Percentiles rank a stretch among this genome's conserved stretches.
Evolutionary conservation across 2,113 vertebrate genomes (phyloP).

Genomic region (Colius striatus): DNA sequence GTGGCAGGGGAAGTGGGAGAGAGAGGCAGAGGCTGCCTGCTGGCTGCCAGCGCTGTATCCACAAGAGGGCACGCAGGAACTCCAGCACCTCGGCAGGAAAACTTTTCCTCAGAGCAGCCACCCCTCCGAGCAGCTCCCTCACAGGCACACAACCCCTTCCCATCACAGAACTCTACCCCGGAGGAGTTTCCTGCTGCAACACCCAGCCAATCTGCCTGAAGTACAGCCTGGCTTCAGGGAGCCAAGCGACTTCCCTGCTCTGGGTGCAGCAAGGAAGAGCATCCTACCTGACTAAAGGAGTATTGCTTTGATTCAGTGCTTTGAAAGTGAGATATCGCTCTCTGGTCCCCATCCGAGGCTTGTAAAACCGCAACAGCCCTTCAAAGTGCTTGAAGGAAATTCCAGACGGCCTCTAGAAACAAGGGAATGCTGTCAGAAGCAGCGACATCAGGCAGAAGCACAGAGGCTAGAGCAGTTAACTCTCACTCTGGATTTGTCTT

Average conservation of each 20-base stretch:
- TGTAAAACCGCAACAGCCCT: conserved; percentile 94
- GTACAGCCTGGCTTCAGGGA: neutral
- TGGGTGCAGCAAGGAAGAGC: neutral
- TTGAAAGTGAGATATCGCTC: conserved; percentile 95
- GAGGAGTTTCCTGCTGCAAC: no score
- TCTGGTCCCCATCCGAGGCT: conserved; percentile 88
- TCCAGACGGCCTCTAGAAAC: conserved; percentile 84
- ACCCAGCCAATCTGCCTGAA: neutral
- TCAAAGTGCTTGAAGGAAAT: conserved; percentile 94
- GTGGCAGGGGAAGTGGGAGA: neutral
- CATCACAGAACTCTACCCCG: neutral
- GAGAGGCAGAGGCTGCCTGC: neutral
- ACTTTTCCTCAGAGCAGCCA: neutral
- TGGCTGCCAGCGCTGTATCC: neutral
- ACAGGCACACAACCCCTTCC: neutral
- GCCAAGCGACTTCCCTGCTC: neutral
- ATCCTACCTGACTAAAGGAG: conserved; percentile 86
- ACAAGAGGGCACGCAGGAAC: conserved; percentile 53
- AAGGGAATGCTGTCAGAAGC: neutral
- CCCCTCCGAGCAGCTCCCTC: neutral
- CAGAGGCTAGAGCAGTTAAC: neutral
- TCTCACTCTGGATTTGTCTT: neutral
- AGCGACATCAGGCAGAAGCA: neutral
- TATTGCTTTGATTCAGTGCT: conserved; percentile 87
- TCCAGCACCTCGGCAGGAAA: neutral